Evolutionary conservation across 2,113 vertebrate genomes (phyloP).

Genomic region (Dipodomys merriami): DNA sequence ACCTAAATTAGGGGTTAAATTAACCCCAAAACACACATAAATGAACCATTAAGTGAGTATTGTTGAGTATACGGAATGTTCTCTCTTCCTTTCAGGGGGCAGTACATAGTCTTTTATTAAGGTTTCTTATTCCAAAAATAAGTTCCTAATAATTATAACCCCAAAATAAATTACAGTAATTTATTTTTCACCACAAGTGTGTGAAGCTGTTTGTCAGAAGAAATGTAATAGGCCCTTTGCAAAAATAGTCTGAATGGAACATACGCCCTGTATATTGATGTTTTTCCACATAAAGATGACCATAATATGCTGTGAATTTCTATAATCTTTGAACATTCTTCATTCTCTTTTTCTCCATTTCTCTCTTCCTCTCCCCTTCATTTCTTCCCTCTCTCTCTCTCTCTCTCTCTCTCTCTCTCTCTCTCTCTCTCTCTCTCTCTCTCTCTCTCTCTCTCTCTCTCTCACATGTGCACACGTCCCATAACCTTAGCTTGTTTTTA

Average conservation of each 20-base stretch:
- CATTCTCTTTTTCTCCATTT: not conserved
- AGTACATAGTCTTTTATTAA: constrained; percentile 65
- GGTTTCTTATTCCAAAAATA: constrained; percentile 69
- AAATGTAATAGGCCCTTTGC: constrained; percentile 28
- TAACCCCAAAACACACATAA: constrained; percentile 6
- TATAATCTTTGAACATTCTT: not conserved
- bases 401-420: not conserved
- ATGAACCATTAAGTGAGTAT: constrained; percentile 30
- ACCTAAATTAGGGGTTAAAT: constrained; percentile 62
- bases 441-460: not conserved
- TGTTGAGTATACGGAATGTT: constrained; percentile 71
- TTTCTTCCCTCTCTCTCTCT: not conserved
- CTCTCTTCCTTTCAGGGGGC: constrained; percentile 46
- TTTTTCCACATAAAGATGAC: not conserved
- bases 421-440: not conserved
- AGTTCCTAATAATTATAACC: constrained; percentile 72
- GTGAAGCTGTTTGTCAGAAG: constrained; percentile 54
- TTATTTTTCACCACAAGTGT: constrained; percentile 63
- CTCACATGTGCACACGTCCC: not conserved
- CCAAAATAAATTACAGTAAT: constrained; percentile 42
- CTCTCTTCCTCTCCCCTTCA: not conserved
- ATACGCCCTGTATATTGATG: not conserved
- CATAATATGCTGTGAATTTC: not conserved
- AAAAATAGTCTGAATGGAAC: constrained; percentile 53
- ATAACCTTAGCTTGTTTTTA: not conserved